These are phyloP conservation scores for Dasysyrphus tricinctus DNA, from an alignment of 2,888 invertebrate species.

Conservation along the genomic window DNA sequence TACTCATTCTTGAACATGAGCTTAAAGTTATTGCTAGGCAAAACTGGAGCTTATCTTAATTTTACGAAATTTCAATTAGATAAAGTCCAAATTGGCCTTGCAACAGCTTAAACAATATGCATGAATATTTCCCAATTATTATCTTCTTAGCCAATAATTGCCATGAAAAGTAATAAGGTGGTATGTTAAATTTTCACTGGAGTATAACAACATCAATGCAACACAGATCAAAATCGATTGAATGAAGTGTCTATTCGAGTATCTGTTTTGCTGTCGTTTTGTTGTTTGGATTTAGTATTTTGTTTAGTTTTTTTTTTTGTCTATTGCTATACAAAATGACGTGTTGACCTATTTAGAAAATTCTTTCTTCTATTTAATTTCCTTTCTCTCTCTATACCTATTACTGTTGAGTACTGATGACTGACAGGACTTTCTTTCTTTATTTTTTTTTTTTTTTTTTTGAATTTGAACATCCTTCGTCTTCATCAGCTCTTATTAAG, in stretches of 20 bases:
- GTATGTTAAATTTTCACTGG: background rate
- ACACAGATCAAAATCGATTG: conserved; percentile 35
- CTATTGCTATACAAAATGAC: conserved; percentile 36
- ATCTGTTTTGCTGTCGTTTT: conserved; percentile 1
- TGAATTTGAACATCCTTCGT: conserved; percentile 1
- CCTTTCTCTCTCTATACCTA: background rate
- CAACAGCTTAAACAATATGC: no score
- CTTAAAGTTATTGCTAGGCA: no score
- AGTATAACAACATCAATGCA: background rate
- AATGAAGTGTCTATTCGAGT: conserved; percentile 13
- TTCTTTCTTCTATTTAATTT: conserved; percentile 1
- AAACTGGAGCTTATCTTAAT: no score
- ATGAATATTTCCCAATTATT: no score
- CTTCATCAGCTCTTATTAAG: conserved; percentile 26
- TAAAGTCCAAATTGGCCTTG: no score
- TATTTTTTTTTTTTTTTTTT: background rate
- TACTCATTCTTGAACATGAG: no score
- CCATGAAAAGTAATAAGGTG: background rate
- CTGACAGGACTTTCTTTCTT: background rate
- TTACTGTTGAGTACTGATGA: conserved; percentile 16
- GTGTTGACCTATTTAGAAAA: conserved; percentile 53
- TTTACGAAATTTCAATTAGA: no score
- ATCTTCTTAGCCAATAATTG: no score
- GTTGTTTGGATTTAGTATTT: background rate
- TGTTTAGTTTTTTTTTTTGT: background rate